Evolutionary conservation across 2,888 invertebrate genomes (phyloP), one percentile per base, ranked within the genome.

Genomic region (Panopea generosa): DNA sequence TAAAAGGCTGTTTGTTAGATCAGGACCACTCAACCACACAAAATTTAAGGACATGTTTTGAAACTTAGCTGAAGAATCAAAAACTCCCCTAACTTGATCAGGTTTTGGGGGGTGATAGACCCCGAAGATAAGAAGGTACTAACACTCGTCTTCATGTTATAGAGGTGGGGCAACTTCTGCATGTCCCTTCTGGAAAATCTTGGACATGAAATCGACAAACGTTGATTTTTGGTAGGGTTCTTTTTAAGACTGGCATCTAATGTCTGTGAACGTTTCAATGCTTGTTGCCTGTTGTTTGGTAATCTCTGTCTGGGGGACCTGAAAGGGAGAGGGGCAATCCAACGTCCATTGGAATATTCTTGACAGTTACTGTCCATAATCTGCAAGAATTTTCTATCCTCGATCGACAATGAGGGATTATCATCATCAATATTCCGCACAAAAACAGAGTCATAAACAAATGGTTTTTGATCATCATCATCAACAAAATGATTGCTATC

Each of bases 71-170:
- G 78, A 63, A 2, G 70, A 66, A 57, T 81, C 77, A 55, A 83
- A 81, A 2, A 81, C 77, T 16, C 40, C 72, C 24, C 80, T 20
- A 1, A 81, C 27, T 29, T 81, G 38, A 16, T 50, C 45, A 26
- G 63, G 83, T 49, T 81, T 69, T 22, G 53, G 49, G 0, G 73
- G 80, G 20, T 81, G 67, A 24, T 74, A 68, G 1, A 82, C 69
- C 1, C 81, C 83, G 53, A 84, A 84, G 14, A 77, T 67, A 55
- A 81, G 81, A 24, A 81, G 55, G 33, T 73, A 82, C 83, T 71
- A 84, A 22, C 69, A 68, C 38, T 83, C 78, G 16, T 38, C 60
- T 0, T 27, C 14, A 18, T 24, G 6, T 45, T 6, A 20, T 7
- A 61, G 27, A 20, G 82, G 77, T 2, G 33, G 33, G 11, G 79